Base-by-base conservation (phyloP, 2,113 vertebrate genomes). In the Lagopus leucura region DNA sequence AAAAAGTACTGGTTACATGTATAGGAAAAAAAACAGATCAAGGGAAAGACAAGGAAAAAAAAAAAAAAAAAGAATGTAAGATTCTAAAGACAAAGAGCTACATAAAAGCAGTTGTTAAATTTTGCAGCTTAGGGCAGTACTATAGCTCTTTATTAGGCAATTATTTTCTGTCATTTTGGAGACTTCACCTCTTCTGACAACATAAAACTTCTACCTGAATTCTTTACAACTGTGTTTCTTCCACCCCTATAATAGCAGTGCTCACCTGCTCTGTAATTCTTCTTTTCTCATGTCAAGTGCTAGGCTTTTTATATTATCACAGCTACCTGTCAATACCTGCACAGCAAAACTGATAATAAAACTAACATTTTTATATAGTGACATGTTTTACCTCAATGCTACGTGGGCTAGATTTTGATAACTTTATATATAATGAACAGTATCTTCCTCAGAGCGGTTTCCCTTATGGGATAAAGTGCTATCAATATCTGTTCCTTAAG, bases 91-190 rank as follows among this genome's bases (percentile, higher is more conserved):
- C 0, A 1, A 88, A 34, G 38, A 93, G 71, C 82, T 86, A 58
- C 65, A 76, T 91, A 92, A 94, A 95, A 93, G 80, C 74, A 95
- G 92, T 82, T 83, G 92, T 86, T 96, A 92, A 50, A n/a, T 89
- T 96, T 71, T 81, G 80, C 86, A 87, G 87, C 85, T 95, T 86
- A 84, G 93, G 94, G 77, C 75, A 95, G 52, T 52, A 64, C 55
- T 87, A n/a, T 90, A 80, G 76, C 40, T 93, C 71, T 97, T 93
- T 95, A 93, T 96, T 95, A 90, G 76, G 89, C 89, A 95, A 96
- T 95, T 96, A 91, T 95, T 94, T 95, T 79, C 64, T 90, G 80
- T 93, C 80, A 73, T 90, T 93, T 94, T 94, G 77, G 93, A 89
- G 65, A 93, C 80, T 87, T 90, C 69, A 81, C 94, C 82, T 87